Evolutionary conservation across 1,140 invertebrate genomes (phyloP).

Genomic region (Schlechtendalia chinensis): DNA sequence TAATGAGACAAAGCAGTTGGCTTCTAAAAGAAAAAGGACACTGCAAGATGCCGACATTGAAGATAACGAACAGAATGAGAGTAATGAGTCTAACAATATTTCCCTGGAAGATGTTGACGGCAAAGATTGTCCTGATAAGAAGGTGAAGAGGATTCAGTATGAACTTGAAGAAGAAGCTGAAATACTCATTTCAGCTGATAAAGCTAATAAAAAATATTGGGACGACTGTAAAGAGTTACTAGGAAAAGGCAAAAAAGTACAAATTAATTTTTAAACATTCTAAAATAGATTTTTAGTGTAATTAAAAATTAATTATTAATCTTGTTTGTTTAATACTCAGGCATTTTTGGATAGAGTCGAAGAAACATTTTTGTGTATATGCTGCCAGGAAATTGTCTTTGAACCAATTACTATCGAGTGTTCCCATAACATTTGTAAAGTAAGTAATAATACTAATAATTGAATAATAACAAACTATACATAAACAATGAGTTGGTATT

Average conservation of each 20-base stretch:
- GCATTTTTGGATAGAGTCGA: constrained; percentile 67
- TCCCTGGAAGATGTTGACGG: not conserved
- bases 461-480: not conserved
- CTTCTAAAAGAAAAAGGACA: constrained; percentile 30
- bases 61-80: constrained; percentile 14
- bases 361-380: constrained; percentile 73
- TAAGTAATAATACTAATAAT: constrained; percentile 57
- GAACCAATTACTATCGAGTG: constrained; percentile 75
- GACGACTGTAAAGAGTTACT: constrained; percentile 60
- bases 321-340: constrained; percentile 55
- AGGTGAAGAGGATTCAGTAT: constrained; percentile 59
- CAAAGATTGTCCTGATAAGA: constrained; percentile 54
- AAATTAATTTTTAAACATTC: constrained; percentile 20
- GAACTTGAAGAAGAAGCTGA: constrained; percentile 59
- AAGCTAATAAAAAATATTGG: constrained; percentile 69
- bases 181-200: constrained; percentile 64
- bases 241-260: constrained; percentile 60
- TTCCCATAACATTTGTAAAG: constrained; percentile 74
- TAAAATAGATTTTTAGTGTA: not conserved
- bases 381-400: constrained; percentile 74
- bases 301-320: not conserved
- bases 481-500: not conserved
- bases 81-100: not conserved
- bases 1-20: constrained; percentile 51
- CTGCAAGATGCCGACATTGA: constrained; percentile 2